Base-by-base conservation (phyloP, 2,888 invertebrate species). In the Andrena camellia region DNA sequence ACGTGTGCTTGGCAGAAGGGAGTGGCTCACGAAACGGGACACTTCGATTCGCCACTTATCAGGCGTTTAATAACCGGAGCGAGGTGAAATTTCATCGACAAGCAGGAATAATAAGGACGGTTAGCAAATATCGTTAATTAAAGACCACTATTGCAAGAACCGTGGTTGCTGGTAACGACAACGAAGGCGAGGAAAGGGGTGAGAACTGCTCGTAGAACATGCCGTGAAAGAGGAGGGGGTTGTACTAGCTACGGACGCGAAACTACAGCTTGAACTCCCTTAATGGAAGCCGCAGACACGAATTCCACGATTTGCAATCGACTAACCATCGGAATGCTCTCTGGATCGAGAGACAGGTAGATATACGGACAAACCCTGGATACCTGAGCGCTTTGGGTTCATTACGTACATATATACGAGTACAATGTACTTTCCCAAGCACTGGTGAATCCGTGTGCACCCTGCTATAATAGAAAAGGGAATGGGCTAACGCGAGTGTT, bases 251-350 rank as follows among this genome's bases (percentile, higher is more conserved):
- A 48, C 26, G 52, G 52, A 54, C 66, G 31, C 54, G 57, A 62
- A 83, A 82, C 63, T 83, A 62, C 62, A 59, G 52, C 60, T 42
- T 57, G 52, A 80, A 84, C 73, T 84, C 66, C 73, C 76, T 80
- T 83, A 84, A 84, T 83, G 84, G 81, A 84, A 84, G 66, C 83
- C 77, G 29, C 84, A 83, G 72, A 67, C 83, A 66, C 73, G 83
- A 69, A 84, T 83, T 83, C 83, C 73, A 83, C 83, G 76, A 83
- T 83, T 77, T 74, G 80, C 83, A 72, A 84, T 83, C 76, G 83
- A 80, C 76, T 73, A 73, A 73, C 84, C 77, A 77, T 83, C 66
- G 83, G 83, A 83, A 83, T 83, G 83, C 70, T 69, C 75, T 48
- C 72, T 23, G 79, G 73, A 71, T 83, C 83, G 66, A 84, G 76